These are phyloP conservation scores for Apis florea DNA, from an alignment of 1,140 invertebrate genomes.

Conservation along the genomic window DNA sequence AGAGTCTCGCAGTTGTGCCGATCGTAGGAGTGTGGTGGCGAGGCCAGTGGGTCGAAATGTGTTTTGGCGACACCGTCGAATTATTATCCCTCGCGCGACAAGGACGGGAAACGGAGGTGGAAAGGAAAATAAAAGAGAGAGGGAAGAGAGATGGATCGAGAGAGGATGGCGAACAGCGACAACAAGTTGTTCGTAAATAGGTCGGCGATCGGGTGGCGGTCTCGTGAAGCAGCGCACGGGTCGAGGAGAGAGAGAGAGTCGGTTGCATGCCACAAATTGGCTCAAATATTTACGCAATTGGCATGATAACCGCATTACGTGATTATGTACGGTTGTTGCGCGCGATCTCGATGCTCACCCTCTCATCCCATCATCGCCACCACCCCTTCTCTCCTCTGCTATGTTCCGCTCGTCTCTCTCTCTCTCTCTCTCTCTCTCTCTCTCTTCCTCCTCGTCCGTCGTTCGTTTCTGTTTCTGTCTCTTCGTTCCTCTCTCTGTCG, in stretches of 20 bases:
- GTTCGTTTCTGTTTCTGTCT: neutral
- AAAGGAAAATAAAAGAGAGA: neutral
- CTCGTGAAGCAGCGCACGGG: constrained; percentile 43
- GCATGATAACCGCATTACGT: constrained; percentile 78
- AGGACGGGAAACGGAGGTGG: constrained; percentile 2
- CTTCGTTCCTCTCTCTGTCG: neutral
- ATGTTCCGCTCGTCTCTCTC: constrained; percentile 16
- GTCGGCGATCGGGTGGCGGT: constrained; percentile 58
- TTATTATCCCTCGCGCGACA: constrained; percentile 19
- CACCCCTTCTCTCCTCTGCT: constrained; percentile 46
- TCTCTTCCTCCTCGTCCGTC: neutral
- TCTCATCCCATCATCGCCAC: constrained; percentile 63
- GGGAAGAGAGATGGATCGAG: constrained; percentile 29
- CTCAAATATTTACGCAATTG: constrained; percentile 80
- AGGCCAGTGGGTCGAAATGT: constrained; percentile 39
- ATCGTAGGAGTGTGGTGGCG: neutral
- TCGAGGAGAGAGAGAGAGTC: constrained; percentile 62
- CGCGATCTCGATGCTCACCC: constrained; percentile 70
- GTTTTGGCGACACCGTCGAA: constrained; percentile 24
- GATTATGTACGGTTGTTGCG: constrained; percentile 77
- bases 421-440: constrained; percentile 8
- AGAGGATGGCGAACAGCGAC: constrained; percentile 49
- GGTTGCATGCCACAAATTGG: constrained; percentile 78
- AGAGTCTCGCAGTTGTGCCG: constrained; percentile 19
- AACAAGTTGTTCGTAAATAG: constrained; percentile 63